Percentiles rank a stretch among this genome's conserved stretches.
phyloP scores from a whole-genome alignment of 2,113 vertebrate species.

The Elephantulus edwardii region DNA sequence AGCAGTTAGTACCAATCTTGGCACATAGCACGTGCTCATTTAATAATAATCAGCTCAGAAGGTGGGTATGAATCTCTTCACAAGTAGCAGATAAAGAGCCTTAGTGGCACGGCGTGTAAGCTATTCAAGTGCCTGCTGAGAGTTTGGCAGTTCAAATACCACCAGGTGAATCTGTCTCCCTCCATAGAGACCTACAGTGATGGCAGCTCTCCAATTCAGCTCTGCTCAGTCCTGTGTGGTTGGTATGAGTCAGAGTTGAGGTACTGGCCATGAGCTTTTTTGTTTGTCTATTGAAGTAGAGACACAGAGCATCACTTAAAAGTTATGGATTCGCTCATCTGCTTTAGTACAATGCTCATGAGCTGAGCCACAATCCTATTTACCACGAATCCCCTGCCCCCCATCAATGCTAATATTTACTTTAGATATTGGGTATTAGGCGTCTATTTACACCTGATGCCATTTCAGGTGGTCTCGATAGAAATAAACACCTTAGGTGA shows the following conservation, averaged over 20 bases:
- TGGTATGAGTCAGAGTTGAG: not conserved
- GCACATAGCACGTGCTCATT: not conserved
- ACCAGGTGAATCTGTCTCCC: not conserved
- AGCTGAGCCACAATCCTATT: not conserved
- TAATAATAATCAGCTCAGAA: not conserved
- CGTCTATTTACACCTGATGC: not conserved
- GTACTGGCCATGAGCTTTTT: not conserved
- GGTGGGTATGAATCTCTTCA: too few species aligned
- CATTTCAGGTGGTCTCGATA: not conserved
- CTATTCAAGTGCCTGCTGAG: not conserved
- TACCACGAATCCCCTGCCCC: not conserved
- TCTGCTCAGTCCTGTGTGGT: not conserved
- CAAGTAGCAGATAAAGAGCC: too few species aligned
- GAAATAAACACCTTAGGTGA: not conserved
- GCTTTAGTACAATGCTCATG: not conserved
- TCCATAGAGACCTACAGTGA: not conserved
- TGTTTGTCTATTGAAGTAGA: not conserved
- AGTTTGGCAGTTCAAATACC: not conserved
- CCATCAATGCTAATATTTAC: not conserved
- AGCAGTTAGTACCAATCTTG: not conserved
- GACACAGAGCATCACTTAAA: too few species aligned
- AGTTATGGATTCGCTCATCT: rapidly evolving
- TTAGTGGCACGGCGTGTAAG: not conserved
- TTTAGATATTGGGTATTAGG: not conserved
- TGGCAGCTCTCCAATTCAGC: not conserved